phyloP scores from a whole-genome alignment of 2,797 vertebrate genomes.

The Ciconia nigra region DNA sequence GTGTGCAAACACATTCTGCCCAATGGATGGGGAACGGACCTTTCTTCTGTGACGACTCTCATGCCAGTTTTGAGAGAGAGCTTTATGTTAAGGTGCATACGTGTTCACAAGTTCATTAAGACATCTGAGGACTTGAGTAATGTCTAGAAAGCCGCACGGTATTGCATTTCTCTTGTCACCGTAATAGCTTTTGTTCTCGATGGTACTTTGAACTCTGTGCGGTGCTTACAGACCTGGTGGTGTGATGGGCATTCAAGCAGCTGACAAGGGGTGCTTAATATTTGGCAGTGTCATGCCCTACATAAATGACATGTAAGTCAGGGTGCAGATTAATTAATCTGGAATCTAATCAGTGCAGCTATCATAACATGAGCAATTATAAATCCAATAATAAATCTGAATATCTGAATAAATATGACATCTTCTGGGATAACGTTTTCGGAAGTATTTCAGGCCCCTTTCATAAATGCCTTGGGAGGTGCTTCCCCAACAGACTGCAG shows the following conservation, averaged over 20 bases:
- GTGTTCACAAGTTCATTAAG: background rate
- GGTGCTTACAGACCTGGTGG: background rate
- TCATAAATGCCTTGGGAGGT: background rate
- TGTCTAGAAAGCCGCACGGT: background rate
- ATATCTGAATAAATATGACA: background rate
- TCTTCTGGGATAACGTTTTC: background rate
- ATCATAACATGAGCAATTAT: background rate
- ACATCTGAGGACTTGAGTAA: background rate
- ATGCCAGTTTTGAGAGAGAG: background rate
- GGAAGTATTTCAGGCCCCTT: background rate
- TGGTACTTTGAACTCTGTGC: background rate
- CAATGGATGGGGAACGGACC: background rate
- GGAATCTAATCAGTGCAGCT: background rate
- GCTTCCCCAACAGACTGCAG: background rate
- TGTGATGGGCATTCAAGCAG: background rate
- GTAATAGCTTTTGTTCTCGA: background rate
- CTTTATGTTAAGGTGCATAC: background rate
- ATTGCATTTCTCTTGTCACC: background rate
- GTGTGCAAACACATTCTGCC: background rate
- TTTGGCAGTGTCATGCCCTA: background rate
- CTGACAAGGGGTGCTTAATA: background rate
- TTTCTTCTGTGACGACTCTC: background rate
- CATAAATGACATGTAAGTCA: background rate
- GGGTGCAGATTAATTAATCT: background rate
- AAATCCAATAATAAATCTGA: constrained; percentile 7